A percentile compares a stretch with the other conserved stretches of the same genome.
Evolutionary conservation across 2,888 invertebrate genomes (phyloP).

Genomic region (Machimus rusticus): DNA sequence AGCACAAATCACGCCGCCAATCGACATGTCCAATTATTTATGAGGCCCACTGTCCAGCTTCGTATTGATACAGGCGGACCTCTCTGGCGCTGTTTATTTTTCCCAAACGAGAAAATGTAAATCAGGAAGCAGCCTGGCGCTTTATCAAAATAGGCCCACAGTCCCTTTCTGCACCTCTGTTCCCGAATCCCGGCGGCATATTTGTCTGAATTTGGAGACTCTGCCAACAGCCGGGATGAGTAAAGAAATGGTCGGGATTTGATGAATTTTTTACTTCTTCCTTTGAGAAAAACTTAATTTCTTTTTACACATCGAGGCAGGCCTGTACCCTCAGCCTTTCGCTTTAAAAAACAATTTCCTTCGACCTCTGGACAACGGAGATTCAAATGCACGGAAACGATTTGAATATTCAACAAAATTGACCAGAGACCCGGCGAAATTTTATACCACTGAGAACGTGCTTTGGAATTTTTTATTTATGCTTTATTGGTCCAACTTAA

Average conservation of each 20-base stretch:
- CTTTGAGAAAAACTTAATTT: not conserved
- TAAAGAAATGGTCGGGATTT: not conserved
- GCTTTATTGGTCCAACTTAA: not conserved
- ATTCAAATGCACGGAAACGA: not conserved
- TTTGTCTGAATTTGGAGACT: not conserved
- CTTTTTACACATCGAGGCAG: not conserved
- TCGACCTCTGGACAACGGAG: not conserved
- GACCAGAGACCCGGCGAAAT: not conserved
- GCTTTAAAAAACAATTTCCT: not conserved
- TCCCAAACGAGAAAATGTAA: slow-evolving; percentile 2
- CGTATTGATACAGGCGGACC: not conserved
- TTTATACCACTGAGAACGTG: not conserved
- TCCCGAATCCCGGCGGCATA: not conserved
- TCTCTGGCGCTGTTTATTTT: not conserved
- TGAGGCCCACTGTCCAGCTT: not conserved
- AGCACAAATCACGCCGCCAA: not conserved
- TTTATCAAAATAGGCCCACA: not conserved
- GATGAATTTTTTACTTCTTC: not conserved
- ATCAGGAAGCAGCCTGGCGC: not conserved
- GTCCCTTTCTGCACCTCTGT: not conserved
- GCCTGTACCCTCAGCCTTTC: not conserved
- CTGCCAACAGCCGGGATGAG: not conserved
- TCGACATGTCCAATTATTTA: slow-evolving; percentile 27
- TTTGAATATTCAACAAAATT: not conserved
- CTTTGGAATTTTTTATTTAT: not conserved